Percentiles rank a stretch among this genome's conserved stretches.
phyloP scores from a whole-genome alignment of 2,113 vertebrate genomes.

The Cinclus cinclus region DNA sequence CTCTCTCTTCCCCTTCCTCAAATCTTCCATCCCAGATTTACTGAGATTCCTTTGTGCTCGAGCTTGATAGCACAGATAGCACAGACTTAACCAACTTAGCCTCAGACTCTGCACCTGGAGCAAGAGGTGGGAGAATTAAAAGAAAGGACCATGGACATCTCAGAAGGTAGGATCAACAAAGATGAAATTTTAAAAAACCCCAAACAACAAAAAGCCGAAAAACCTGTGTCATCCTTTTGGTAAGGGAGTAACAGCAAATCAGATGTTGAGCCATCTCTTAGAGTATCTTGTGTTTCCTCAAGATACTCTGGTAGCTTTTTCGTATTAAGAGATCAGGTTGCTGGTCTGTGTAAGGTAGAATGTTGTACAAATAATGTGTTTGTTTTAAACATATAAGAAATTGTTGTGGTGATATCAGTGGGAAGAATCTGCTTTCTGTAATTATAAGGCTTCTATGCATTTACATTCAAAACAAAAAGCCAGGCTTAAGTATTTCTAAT shows the following conservation, averaged over 20 bases:
- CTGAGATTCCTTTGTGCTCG: slow-evolving; percentile 70
- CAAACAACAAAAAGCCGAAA: background rate
- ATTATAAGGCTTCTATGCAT: background rate
- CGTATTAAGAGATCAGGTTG: background rate
- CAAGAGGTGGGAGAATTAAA: slow-evolving; percentile 72
- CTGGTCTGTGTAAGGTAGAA: background rate
- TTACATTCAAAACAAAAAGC: background rate
- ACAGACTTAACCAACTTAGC: slow-evolving; percentile 72
- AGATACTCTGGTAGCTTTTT: background rate
- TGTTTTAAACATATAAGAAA: background rate
- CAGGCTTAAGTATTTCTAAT: background rate
- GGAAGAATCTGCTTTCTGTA: background rate
- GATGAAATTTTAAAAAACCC: background rate
- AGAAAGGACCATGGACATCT: slow-evolving; percentile 70
- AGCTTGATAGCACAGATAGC: slow-evolving; percentile 72
- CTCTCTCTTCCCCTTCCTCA: slow-evolving; percentile 72
- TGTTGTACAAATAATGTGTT: background rate
- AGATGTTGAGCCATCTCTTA: background rate
- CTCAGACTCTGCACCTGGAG: slow-evolving; percentile 70
- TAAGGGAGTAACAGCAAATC: slow-evolving; percentile 7
- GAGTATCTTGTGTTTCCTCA: background rate
- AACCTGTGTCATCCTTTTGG: background rate
- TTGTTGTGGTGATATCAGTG: background rate
- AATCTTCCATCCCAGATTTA: slow-evolving; percentile 74
- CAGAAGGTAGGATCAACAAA: slow-evolving; percentile 71